Evolutionary conservation across 2,113 vertebrate species (phyloP), one percentile per base, ranked within the genome.

Genomic region (Ia io): DNA sequence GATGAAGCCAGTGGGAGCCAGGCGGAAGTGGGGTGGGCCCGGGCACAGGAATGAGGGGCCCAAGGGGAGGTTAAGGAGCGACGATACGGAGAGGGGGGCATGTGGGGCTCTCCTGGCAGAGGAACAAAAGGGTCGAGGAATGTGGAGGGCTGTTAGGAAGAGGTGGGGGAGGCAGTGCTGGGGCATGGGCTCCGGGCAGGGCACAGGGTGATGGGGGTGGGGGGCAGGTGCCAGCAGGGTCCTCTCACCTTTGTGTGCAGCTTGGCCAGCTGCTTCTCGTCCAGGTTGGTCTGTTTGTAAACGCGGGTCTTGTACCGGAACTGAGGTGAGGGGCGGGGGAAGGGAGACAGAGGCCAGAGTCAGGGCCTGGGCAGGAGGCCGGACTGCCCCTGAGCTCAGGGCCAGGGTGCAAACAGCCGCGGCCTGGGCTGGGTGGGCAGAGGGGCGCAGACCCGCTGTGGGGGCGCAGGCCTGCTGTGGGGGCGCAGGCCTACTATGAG

Each of bases 281-380:
- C 99, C 78, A 99, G 98, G 95, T 99, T 99, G 73, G 99, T 99
- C 98, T 99, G 99, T 74, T 98, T 99, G 98, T 99, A 99, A 70
- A 99, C 99, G 94, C 99, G 98, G 89, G 99, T 99, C 98, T 99
- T 99, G 97, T 99, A 99, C 25, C 99, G 99, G 98, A 99, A 99
- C 99, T 99, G 95, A 92, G 49, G 53, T 14, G 47, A 3, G 23
- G 16, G 42, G 25, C 1, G 2, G 30, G 35, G 53, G 14, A 7
- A 9, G 2, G 9, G 16, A 87, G 70, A 89, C 17, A 83, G 35
- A 94, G 49, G 71, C 37, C 12, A 20, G 61, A 51, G 40, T 87
- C 37, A 90, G 91, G 22, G 51, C 53, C 40, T 47, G 30, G 1
- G 18, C 30, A 42, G 49, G 32, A 49, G 74, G 51, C 28, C 22